These are phyloP conservation scores for Tragelaphus imberbis DNA, from an alignment of 2,113 vertebrate genomes.

Conservation along the genomic window DNA sequence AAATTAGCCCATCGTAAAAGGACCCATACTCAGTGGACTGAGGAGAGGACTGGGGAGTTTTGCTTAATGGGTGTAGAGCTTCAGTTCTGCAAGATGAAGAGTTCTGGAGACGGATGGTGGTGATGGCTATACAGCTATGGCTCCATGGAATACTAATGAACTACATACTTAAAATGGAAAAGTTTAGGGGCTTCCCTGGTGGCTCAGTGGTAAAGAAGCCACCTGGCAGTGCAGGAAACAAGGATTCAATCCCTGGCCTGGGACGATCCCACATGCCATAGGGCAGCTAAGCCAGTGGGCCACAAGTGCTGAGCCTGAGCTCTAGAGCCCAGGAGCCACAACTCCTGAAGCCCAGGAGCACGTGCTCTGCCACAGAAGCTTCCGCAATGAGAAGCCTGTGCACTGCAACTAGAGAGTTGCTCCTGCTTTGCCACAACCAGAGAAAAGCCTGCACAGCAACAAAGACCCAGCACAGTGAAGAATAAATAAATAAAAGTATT, in stretches of 20 bases:
- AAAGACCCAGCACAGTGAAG: background rate
- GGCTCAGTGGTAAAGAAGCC: background rate
- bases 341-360: fast-evolving
- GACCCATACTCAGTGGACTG: background rate
- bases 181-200: background rate
- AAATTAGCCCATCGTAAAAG: background rate
- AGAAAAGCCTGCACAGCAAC: background rate
- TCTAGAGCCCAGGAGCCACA: background rate
- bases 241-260: background rate
- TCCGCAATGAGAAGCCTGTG: background rate
- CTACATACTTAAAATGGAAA: background rate
- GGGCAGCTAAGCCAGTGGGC: background rate
- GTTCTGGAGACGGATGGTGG: background rate
- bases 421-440: background rate
- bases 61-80: background rate
- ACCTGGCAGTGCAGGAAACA: background rate
- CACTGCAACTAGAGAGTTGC: background rate
- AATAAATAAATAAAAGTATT: background rate
- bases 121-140: background rate
- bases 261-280: background rate
- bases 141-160: background rate
- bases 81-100: background rate
- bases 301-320: background rate
- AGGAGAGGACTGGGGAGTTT: background rate
- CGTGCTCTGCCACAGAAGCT: background rate